Evolutionary conservation across 2,888 invertebrate species (phyloP), one percentile per base, ranked within the genome.

Genomic region (Archips xylosteana): DNA sequence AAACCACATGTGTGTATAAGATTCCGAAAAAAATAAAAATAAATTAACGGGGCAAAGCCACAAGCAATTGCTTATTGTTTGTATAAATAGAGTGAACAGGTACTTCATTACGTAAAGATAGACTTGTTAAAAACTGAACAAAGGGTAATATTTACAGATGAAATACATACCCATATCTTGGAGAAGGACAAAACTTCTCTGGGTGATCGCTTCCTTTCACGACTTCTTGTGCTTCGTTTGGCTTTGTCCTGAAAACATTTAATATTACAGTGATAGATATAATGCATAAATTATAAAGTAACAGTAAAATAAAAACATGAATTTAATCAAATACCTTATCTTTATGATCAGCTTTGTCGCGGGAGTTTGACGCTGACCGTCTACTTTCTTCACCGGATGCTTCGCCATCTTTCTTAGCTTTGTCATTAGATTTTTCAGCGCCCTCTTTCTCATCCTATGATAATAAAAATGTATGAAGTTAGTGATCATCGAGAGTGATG

Each of bases 161-260:
- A 5, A 23, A 9, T 23, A n/a, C 89, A 92, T 89, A 96, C 97
- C 89, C 97, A 96, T 82, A 97, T 97, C 90, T 97, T 97, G 67
- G 96, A 96, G 87, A 97, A 97, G 0, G 97, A 97, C 23, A 97
- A 91, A 67, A 97, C 96, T 82, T 97, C 97, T 77, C 95, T 91
- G 9, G 95, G 95, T 62, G 95, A 95, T n/a, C 95, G 89, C 70
- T 93, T 92, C 68, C 95, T 95, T 75, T 93, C 93, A 1, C 92
- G 91, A 78, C 93, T 93, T 39, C 91, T 87, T 0, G 90, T 91
- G 77, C 90, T 92, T 45, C 95, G 92, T 77, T 85, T 92, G 77
- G 80, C 82, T 85, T 76, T 91, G 84, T 73, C 91, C 89, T 81
- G 85, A 85, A 68, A 75, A 67, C 13, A 15, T 63, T 6, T 13